These are phyloP conservation scores for Philonicus albiceps DNA, from an alignment of 2,888 invertebrate species.

Conservation along the genomic window DNA sequence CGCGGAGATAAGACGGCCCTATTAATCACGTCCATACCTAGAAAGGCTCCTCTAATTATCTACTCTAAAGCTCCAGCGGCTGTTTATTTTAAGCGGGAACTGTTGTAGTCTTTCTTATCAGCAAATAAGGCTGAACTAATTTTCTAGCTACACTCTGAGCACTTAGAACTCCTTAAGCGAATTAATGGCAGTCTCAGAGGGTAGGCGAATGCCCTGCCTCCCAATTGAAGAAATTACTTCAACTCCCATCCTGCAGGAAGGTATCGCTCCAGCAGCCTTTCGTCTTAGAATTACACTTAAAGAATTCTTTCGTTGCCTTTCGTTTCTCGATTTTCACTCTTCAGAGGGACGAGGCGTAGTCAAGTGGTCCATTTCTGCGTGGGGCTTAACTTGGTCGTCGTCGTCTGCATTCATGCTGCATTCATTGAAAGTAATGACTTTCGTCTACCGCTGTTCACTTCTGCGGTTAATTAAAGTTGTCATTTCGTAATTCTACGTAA, in stretches of 20 bases:
- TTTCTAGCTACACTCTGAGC: neutral
- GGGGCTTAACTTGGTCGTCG: neutral
- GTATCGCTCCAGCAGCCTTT: neutral
- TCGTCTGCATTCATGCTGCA: neutral
- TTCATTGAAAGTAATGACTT: neutral
- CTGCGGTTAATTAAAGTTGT: neutral
- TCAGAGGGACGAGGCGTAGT: neutral
- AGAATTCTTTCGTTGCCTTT: neutral
- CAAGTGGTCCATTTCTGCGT: neutral
- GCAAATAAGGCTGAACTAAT: neutral
- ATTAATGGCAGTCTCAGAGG: neutral
- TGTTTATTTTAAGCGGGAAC: neutral
- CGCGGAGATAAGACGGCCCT: neutral
- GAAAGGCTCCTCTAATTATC: neutral
- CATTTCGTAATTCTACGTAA: neutral
- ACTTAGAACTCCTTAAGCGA: neutral
- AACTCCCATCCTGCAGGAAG: neutral
- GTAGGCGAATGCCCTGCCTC: neutral
- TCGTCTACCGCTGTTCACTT: neutral
- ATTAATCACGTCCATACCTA: neutral
- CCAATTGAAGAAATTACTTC: neutral
- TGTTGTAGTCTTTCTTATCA: neutral
- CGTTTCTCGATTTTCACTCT: neutral
- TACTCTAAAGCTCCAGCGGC: neutral
- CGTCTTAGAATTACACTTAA: neutral